These are phyloP conservation scores for Scalopus aquaticus DNA, from an alignment of 2,113 vertebrate genomes.

Conservation along the genomic window DNA sequence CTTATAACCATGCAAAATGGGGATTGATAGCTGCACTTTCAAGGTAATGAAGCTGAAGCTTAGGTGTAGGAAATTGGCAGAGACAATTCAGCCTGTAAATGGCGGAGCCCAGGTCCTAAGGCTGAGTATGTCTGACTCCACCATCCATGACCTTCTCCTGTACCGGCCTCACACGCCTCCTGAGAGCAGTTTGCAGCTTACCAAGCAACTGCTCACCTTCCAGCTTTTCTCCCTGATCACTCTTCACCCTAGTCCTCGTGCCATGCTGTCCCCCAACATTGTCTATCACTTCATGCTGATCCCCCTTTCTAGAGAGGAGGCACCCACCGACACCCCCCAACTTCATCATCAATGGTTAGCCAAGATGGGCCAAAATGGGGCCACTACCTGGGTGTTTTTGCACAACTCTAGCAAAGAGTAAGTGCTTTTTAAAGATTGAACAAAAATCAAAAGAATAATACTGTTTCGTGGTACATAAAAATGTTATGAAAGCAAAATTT, in stretches of 20 bases:
- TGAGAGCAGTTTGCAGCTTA: background rate
- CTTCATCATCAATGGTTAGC: background rate
- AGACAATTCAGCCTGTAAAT: background rate
- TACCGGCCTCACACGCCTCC: background rate
- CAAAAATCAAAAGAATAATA: background rate
- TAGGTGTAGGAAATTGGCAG: too few species aligned
- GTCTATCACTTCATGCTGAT: background rate
- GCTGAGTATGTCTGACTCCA: too few species aligned
- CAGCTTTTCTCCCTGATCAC: background rate
- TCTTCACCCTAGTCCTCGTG: background rate
- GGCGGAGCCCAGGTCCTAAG: too few species aligned
- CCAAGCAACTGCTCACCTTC: background rate
- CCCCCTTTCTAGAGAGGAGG: background rate
- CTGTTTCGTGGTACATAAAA: background rate
- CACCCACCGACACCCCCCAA: background rate
- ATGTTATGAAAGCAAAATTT: background rate
- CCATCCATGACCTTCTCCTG: background rate
- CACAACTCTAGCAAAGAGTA: background rate
- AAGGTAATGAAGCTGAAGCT: background rate
- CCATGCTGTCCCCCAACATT: background rate
- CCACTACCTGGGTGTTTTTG: background rate
- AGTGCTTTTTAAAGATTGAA: background rate
- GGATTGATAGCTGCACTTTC: background rate
- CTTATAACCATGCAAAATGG: background rate
- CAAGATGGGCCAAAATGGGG: background rate